phyloP scores from a whole-genome alignment of 2,888 invertebrate genomes.

The Erebia epiphron region DNA sequence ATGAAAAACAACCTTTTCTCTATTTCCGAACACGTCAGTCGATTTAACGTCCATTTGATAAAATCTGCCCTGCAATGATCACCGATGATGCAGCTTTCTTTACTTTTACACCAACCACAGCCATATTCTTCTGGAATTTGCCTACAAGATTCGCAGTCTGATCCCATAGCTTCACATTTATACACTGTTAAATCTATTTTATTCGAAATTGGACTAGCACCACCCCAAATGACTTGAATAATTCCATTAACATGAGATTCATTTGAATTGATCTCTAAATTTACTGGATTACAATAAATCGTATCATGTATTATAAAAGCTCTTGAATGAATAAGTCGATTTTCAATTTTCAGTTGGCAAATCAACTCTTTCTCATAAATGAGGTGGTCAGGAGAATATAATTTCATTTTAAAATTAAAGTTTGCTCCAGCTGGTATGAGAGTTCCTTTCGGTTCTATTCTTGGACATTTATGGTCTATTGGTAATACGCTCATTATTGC shows the following conservation, averaged over 20 bases:
- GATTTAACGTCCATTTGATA: slow-evolving; percentile 45
- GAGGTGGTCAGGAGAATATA: slow-evolving; percentile 49
- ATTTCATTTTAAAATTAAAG: slow-evolving; percentile 48
- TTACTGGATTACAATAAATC: slow-evolving; percentile 50
- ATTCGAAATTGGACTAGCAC: slow-evolving; percentile 51
- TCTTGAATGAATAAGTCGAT: slow-evolving; percentile 46
- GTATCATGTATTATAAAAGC: slow-evolving; percentile 46
- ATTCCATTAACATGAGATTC: slow-evolving; percentile 43
- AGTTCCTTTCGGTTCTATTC: slow-evolving; percentile 48
- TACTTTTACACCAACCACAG: slow-evolving; percentile 43
- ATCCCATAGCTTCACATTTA: slow-evolving; percentile 46
- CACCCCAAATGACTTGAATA: slow-evolving; percentile 48
- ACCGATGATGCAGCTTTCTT: slow-evolving; percentile 37
- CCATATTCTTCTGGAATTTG: slow-evolving; percentile 38
- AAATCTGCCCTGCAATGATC: slow-evolving; percentile 43
- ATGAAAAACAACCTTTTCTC: slow-evolving; percentile 44
- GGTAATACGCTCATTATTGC: slow-evolving; percentile 30
- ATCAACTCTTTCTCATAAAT: slow-evolving; percentile 51
- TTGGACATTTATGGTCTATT: slow-evolving; percentile 45
- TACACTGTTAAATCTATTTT: slow-evolving; percentile 47
- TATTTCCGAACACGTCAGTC: slow-evolving; percentile 41
- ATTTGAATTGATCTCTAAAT: slow-evolving; percentile 33
- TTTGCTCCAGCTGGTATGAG: slow-evolving; percentile 47
- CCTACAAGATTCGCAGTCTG: slow-evolving; percentile 39
- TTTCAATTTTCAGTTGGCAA: slow-evolving; percentile 48